These are phyloP conservation scores for Hirtodrosophila confusa DNA, from an alignment of 2,888 invertebrate species.

Conservation along the genomic window DNA sequence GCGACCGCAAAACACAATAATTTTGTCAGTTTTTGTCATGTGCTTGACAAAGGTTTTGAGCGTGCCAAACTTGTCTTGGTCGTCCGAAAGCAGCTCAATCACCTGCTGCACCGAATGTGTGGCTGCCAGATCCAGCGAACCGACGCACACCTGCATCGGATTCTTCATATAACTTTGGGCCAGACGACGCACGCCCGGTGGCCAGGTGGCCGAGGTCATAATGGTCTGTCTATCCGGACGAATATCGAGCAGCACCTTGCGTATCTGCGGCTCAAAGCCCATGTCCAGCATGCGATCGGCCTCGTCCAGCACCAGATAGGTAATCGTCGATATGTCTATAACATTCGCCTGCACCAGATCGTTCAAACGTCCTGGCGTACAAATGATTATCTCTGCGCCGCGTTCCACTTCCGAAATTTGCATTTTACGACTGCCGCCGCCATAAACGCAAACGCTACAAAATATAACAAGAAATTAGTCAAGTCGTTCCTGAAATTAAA, in stretches of 20 bases:
- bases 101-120: slow-evolving; percentile 94
- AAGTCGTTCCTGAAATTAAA: too few relatives aligned
- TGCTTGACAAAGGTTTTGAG: slow-evolving; percentile 88
- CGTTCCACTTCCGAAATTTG: slow-evolving; percentile 90
- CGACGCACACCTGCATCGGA: slow-evolving; percentile 95
- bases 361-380: slow-evolving; percentile 96
- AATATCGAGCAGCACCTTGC: slow-evolving; percentile 91
- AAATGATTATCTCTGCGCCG: slow-evolving; percentile 97
- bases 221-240: slow-evolving; percentile 96
- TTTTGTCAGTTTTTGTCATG: slow-evolving; percentile 91
- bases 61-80: slow-evolving; percentile 87
- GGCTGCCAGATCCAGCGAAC: slow-evolving; percentile 94
- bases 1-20: slow-evolving; percentile 95
- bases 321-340: slow-evolving; percentile 91
- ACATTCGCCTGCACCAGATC: slow-evolving; percentile 91
- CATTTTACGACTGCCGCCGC: slow-evolving; percentile 92
- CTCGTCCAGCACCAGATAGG: slow-evolving; percentile 96
- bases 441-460: slow-evolving; percentile 93
- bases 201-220: slow-evolving; percentile 99
- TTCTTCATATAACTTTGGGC: slow-evolving; percentile 94
- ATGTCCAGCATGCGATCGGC: slow-evolving; percentile 94
- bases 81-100: slow-evolving; percentile 90
- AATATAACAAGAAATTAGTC: background rate
- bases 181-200: slow-evolving; percentile 92
- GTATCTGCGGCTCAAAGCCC: slow-evolving; percentile 95